These are phyloP conservation scores for Vanessa atalanta DNA, from an alignment of 1,140 invertebrate species.

Conservation along the genomic window DNA sequence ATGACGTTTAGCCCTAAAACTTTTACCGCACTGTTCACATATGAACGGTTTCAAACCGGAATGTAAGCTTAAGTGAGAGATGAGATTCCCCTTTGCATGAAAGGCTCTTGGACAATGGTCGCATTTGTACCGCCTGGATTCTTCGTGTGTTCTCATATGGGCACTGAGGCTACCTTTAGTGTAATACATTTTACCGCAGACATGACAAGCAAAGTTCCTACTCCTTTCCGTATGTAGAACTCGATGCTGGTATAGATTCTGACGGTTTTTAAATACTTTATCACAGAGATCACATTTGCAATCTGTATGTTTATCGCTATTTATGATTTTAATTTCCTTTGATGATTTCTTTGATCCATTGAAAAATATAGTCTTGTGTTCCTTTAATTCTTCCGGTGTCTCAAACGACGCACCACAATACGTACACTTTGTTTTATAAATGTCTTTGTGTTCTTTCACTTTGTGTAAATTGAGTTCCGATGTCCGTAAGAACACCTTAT, in stretches of 20 bases:
- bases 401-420: conserved; percentile 65
- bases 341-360: conserved; percentile 39
- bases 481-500: conserved; percentile 52
- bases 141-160: conserved; percentile 69
- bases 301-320: conserved; percentile 41
- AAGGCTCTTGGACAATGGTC: conserved; percentile 68
- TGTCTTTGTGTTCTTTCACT: conserved; percentile 49
- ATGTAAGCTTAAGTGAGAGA: conserved; percentile 84
- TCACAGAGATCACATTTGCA: conserved; percentile 65
- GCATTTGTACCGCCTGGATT: conserved; percentile 67
- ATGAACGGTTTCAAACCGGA: conserved; percentile 88
- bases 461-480: conserved; percentile 57
- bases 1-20: conserved; percentile 83
- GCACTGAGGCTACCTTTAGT: conserved; percentile 70
- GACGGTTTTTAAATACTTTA: conserved; percentile 69
- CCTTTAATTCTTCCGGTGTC: conserved; percentile 54
- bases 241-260: conserved; percentile 66
- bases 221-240: conserved; percentile 64
- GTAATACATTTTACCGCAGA: conserved; percentile 77
- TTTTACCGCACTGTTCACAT: conserved; percentile 87
- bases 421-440: conserved; percentile 53
- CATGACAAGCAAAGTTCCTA: conserved; percentile 68
- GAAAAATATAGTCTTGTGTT: conserved; percentile 59
- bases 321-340: conserved; percentile 36
- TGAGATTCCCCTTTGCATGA: conserved; percentile 62